A percentile compares a stretch with the other conserved stretches of the same genome.
Conservation (phyloP, 2,888 invertebrate species). For the Lepetodrilus schrolli region DNA sequence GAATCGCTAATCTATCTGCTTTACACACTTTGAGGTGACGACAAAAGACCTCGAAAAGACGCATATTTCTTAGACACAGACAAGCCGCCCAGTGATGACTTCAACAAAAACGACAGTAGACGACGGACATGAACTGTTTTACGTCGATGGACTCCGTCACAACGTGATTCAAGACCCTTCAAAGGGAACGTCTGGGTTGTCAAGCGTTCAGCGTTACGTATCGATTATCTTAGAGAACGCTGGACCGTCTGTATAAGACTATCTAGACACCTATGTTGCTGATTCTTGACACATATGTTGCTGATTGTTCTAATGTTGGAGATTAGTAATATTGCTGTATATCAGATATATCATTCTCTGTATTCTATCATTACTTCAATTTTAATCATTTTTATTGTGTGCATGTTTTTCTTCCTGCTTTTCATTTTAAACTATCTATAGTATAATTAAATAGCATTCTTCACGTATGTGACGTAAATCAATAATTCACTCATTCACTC, state of each 20-base stretch:
- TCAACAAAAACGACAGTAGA: background rate
- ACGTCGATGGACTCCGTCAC: background rate
- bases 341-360: no score
- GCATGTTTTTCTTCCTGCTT: no score
- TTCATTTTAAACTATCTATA: no score
- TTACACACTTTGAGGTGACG: background rate
- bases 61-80: background rate
- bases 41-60: constrained; percentile 3
- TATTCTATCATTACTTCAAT: no score
- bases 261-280: no score
- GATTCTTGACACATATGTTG: no score
- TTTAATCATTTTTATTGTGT: no score
- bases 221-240: background rate
- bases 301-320: no score
- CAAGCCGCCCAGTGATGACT: background rate
- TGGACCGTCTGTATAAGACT: background rate
- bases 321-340: no score
- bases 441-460: no score
- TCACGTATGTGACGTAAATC: no score
- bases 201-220: background rate
- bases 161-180: background rate
- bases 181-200: background rate
- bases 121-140: constrained; percentile 6
- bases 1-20: constrained; percentile 25
- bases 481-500: no score